Percentiles rank a stretch among this genome's conserved stretches.
Conservation (phyloP, 2,113 vertebrate genomes). For the Pterophyllum scalare region DNA sequence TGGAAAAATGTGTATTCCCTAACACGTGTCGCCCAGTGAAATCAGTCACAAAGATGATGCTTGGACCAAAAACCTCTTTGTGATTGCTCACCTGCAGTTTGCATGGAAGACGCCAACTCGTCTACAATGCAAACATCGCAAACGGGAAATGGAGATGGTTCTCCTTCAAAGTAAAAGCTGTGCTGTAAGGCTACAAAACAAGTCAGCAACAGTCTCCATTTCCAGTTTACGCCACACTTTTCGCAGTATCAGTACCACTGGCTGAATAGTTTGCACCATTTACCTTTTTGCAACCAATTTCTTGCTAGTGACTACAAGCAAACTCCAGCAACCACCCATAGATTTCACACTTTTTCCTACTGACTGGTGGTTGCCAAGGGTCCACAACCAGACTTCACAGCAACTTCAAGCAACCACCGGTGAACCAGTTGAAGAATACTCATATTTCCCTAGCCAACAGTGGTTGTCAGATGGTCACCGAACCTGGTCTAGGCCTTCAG, state of each 20-base stretch:
- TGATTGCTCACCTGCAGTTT: background rate
- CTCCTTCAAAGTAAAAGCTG: background rate
- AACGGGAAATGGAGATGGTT: background rate
- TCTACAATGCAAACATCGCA: background rate
- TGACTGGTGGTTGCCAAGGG: background rate
- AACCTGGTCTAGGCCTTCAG: background rate
- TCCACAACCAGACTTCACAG: background rate
- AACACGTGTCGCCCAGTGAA: background rate
- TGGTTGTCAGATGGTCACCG: too few relatives aligned
- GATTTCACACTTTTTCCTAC: background rate
- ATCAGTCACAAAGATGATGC: background rate
- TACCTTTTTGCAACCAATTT: background rate
- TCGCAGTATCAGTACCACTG: fast-evolving
- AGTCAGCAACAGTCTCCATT: background rate
- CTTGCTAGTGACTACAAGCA: background rate
- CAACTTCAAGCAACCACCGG: background rate
- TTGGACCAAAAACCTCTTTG: background rate
- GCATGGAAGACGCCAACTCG: background rate
- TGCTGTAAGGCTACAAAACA: background rate
- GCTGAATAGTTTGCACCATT: background rate
- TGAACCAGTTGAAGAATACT: background rate
- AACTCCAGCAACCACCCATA: background rate
- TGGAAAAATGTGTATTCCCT: background rate
- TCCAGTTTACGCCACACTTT: background rate
- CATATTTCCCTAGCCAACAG: too few relatives aligned